Base-by-base conservation (phyloP, 2,113 vertebrate genomes). In the Lycocorax pyrrhopterus region DNA sequence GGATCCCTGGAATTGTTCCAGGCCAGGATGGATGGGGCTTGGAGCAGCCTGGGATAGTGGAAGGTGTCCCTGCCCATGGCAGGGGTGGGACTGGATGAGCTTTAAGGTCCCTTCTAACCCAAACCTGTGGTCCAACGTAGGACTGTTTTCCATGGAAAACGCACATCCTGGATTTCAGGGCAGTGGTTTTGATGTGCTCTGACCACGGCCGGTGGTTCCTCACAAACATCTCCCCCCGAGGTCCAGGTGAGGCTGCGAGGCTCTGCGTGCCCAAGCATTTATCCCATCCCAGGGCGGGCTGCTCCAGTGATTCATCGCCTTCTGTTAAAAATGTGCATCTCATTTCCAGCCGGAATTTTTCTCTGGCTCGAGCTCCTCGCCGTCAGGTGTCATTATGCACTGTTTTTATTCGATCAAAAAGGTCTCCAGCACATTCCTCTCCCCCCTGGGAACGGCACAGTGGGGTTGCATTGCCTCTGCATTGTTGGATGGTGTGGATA, bases 141-240 rank as follows among this genome's bases (percentile, higher is more conserved):
- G 58, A 12, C 25, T 29, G 4, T 63, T 84, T 87, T 16, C 49
- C 1, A 0, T 1, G 35, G 53, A 47, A 66, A 74, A 44, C 1
- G 5, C 16, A 1, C 13, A 27, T 46, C 49, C 49, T 6, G 10
- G 33, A 4, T 43, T 51, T 46, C 23, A 47, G 80, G 33, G 78
- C 60, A 23, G 51, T 3, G 47, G 25, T 26, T 78, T n/a, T 16
- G 58, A 29, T n/a, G 41, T 62, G 56, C n/a, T 10, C 29, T 4
- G 3, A 18, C 11, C 53, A 11, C 0, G 0, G 29, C 16, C 25
- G 10, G 39, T 1, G 23, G 27, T 2, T 39, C 55, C 25, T 15
- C 67, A 18, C 0, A 7, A 16, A 13, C 12, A 2, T 37, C 1
- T 3, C 35, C 49, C 32, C 18, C n/a, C 0, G 2, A 43, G 56